Evolutionary conservation across 2,888 invertebrate species (phyloP).

Genomic region (Drosophila pseudotakahashii): DNA sequence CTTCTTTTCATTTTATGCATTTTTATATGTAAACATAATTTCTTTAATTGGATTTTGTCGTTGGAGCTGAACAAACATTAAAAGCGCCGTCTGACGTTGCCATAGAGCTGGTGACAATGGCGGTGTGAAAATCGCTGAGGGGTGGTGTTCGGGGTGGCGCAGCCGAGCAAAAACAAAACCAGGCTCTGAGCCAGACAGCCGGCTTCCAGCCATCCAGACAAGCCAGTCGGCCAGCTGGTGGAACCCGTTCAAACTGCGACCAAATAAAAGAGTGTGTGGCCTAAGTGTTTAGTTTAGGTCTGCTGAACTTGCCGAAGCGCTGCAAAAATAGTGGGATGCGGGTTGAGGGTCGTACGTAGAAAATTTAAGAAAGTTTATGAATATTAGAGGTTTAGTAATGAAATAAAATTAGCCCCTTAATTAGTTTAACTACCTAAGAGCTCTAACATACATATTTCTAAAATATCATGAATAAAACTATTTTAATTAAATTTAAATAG

Average conservation of each 20-base stretch:
- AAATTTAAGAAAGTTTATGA: neutral
- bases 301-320: conserved; percentile 23
- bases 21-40: conserved; percentile 72
- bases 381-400: neutral
- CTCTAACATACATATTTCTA: too few relatives aligned
- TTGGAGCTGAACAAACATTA: conserved; percentile 55
- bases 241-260: conserved; percentile 67
- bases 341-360: neutral
- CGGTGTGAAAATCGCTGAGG: conserved; percentile 58
- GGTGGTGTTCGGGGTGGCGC: conserved; percentile 34
- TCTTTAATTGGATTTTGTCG: conserved; percentile 77
- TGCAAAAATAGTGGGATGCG: conserved; percentile 1
- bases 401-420: neutral
- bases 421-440: too few relatives aligned
- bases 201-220: conserved; percentile 23
- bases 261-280: conserved; percentile 40
- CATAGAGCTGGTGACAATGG: conserved; percentile 46
- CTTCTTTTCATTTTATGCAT: conserved; percentile 29
- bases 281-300: conserved; percentile 38
- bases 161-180: conserved; percentile 47
- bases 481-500: too few relatives aligned
- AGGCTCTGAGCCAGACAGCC: conserved; percentile 31
- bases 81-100: conserved; percentile 58
- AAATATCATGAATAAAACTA: too few relatives aligned
- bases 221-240: conserved; percentile 58